Evolutionary conservation across 2,113 vertebrate species (phyloP).

Genomic region (Camelus bactrianus): DNA sequence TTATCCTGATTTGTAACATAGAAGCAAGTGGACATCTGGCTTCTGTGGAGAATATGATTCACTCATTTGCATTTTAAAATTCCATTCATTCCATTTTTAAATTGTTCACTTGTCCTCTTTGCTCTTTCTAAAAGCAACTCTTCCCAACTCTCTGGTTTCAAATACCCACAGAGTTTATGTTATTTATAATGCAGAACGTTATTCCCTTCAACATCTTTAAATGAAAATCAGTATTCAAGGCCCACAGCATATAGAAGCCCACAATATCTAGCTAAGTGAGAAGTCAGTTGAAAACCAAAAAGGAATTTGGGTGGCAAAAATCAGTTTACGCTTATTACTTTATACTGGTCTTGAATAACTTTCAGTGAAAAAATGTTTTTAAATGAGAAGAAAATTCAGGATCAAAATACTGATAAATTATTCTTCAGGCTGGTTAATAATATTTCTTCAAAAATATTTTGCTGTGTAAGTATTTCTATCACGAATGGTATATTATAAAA

Average conservation of each 20-base stretch:
- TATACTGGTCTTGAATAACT: neutral
- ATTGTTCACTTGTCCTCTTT: slow-evolving; percentile 77
- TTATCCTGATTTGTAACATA: slow-evolving; percentile 79
- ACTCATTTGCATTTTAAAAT: slow-evolving; percentile 82
- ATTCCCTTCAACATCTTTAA: slow-evolving; percentile 37
- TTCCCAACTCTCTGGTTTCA: slow-evolving; percentile 52
- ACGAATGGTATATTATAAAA: neutral
- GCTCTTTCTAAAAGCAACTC: slow-evolving; percentile 75
- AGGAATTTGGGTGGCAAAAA: slow-evolving; percentile 21
- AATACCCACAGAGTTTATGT: neutral
- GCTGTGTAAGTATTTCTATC: neutral
- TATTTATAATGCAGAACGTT: slow-evolving; percentile 22
- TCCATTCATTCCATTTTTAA: slow-evolving; percentile 82
- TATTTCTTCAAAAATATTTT: slow-evolving; percentile 2
- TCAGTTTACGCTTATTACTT: neutral
- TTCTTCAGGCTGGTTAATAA: neutral
- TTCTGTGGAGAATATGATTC: slow-evolving; percentile 79
- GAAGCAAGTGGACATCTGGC: slow-evolving; percentile 80
- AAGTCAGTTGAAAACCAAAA: neutral
- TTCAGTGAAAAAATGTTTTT: neutral
- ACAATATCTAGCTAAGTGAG: neutral
- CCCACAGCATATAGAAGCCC: slow-evolving; percentile 5
- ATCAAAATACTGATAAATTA: slow-evolving; percentile 27
- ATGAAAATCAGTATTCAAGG: slow-evolving; percentile 35
- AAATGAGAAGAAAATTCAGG: neutral